Evolutionary conservation across 2,113 vertebrate genomes (phyloP).

Genomic region (Neogobius melanostomus): DNA sequence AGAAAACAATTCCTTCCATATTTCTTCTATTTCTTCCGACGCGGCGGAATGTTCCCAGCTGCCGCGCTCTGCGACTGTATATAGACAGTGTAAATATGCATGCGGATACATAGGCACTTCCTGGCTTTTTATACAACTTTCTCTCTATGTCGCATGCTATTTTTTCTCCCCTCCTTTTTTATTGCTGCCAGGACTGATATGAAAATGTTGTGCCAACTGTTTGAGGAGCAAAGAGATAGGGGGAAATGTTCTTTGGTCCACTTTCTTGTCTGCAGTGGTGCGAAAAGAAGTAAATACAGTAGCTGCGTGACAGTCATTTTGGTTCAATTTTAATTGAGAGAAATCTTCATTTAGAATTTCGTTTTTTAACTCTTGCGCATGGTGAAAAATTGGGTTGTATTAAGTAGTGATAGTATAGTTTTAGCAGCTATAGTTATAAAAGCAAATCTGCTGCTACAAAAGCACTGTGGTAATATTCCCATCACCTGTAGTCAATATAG

Average conservation of each 20-base stretch:
- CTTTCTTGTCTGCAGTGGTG: constrained; percentile 6
- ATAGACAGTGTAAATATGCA: constrained; percentile 4
- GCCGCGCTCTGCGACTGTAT: constrained; percentile 39
- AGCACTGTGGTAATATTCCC: too few relatives aligned
- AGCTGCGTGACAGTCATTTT: too few relatives aligned
- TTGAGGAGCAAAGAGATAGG: constrained; percentile 29
- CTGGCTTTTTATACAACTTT: not conserved
- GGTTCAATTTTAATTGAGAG: too few relatives aligned
- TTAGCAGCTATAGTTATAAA: too few relatives aligned
- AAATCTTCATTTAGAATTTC: too few relatives aligned
- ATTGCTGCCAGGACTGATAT: constrained; percentile 16
- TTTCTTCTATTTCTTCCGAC: constrained; percentile 63
- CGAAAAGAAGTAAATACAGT: not conserved
- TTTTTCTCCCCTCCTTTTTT: constrained; percentile 4
- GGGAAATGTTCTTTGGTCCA: constrained; percentile 27
- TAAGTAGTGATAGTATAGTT: too few relatives aligned
- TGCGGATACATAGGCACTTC: constrained; percentile 6
- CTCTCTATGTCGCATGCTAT: constrained; percentile 16
- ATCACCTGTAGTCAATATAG: too few relatives aligned
- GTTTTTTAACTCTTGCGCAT: too few relatives aligned
- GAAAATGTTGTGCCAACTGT: constrained; percentile 43
- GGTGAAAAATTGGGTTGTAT: too few relatives aligned
- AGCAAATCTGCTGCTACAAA: too few relatives aligned
- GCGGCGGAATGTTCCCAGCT: constrained; percentile 59
- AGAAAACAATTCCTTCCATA: constrained; percentile 34